phyloP scores from a whole-genome alignment of 2,113 vertebrate genomes.

The Ophiodon elongatus region DNA sequence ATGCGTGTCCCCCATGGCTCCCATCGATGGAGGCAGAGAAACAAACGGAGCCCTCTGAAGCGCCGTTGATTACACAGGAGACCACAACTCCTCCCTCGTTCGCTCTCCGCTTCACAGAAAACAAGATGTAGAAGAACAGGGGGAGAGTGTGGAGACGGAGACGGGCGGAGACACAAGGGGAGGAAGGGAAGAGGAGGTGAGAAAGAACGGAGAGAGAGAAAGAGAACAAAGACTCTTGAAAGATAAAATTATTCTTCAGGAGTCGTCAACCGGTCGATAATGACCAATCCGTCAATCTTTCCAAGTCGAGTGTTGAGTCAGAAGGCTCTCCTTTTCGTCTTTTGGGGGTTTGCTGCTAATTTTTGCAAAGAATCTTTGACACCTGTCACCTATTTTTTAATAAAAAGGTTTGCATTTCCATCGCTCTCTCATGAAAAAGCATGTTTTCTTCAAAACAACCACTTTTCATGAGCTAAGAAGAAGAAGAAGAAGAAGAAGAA shows the following conservation, averaged over 20 bases:
- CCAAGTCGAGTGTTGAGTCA: not conserved
- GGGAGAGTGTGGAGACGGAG: not conserved
- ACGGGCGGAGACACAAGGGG: not conserved
- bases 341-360: not conserved
- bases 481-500: no score
- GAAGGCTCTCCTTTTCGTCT: not conserved
- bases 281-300: not conserved
- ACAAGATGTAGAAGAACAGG: not conserved
- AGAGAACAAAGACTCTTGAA: not conserved
- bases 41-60: conserved; percentile 62
- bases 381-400: no score
- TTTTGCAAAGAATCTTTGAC: not conserved
- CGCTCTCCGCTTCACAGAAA: conserved; percentile 21
- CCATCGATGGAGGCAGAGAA: conserved; percentile 43
- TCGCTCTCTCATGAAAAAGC: no score
- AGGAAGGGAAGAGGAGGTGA: conserved; percentile 1
- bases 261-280: no score
- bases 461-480: no score
- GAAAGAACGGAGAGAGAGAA: not conserved
- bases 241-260: not conserved
- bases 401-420: no score
- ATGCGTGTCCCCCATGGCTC: conserved; percentile 38
- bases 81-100: conserved; percentile 6
- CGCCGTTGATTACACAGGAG: conserved; percentile 51
- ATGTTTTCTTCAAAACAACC: no score